Conservation (phyloP, 2,888 invertebrate species). For the Orthonychiurus folsomi region DNA sequence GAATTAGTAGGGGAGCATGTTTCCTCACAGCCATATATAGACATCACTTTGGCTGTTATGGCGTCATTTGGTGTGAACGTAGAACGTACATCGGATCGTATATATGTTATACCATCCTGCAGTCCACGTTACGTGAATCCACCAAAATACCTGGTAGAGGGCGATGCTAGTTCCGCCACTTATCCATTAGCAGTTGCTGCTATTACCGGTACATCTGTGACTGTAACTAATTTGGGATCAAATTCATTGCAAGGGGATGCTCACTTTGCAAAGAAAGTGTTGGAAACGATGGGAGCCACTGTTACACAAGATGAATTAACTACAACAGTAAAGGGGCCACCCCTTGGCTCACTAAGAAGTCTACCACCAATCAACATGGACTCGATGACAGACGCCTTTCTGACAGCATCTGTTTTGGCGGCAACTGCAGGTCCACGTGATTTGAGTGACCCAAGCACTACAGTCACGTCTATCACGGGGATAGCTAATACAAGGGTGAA, state of each 20-base stretch:
- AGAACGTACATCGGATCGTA: background rate
- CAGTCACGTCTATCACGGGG: background rate
- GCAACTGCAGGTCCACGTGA: too few relatives aligned
- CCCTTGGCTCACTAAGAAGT: background rate
- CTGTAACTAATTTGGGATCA: constrained; percentile 2
- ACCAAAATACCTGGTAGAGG: background rate
- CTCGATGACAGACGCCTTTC: constrained; percentile 9
- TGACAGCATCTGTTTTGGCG: constrained; percentile 4
- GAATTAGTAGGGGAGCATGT: background rate
- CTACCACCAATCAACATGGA: constrained; percentile 7
- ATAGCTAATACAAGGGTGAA: constrained; percentile 10
- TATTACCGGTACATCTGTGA: background rate
- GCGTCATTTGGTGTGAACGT: constrained; percentile 5
- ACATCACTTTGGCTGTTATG: constrained; percentile 8
- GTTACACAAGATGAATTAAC: background rate
- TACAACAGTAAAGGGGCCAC: constrained; percentile 7
- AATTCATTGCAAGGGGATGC: constrained; percentile 9
- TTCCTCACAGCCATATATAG: constrained; percentile 7
- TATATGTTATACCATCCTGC: constrained; percentile 1
- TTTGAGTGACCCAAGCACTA: too few relatives aligned
- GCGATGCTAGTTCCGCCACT: constrained; percentile 10
- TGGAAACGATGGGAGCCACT: constrained; percentile 2
- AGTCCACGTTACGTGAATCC: constrained; percentile 12
- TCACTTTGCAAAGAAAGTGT: background rate
- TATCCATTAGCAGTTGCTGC: constrained; percentile 10